Evolutionary conservation across 2,888 invertebrate genomes (phyloP).

Genomic region (Platycnemis pennipes): DNA sequence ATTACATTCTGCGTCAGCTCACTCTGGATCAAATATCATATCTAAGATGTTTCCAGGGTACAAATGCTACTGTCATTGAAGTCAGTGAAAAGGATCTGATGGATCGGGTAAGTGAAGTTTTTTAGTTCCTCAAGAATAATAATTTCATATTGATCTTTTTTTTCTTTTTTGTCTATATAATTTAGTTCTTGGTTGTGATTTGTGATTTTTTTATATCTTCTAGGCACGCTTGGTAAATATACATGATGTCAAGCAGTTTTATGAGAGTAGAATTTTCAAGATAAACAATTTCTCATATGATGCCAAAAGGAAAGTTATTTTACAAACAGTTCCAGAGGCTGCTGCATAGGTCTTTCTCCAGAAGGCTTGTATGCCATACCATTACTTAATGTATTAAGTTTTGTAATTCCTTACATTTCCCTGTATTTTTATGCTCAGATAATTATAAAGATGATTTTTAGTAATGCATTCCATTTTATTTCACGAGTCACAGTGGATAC

Average conservation of each 20-base stretch:
- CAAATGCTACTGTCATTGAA: slow-evolving; percentile 87
- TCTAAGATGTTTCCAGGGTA: slow-evolving; percentile 82
- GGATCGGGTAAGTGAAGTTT: slow-evolving; percentile 82
- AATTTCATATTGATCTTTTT: background rate
- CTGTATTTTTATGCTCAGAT: background rate
- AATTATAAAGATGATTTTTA: slow-evolving; percentile 15
- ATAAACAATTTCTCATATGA: slow-evolving; percentile 94
- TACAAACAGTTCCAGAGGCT: slow-evolving; percentile 88
- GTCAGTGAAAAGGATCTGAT: slow-evolving; percentile 91
- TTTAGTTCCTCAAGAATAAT: background rate
- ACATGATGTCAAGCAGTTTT: slow-evolving; percentile 93
- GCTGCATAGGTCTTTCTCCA: background rate
- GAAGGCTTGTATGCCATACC: background rate
- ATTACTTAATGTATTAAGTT: background rate
- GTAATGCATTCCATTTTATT: background rate
- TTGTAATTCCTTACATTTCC: background rate
- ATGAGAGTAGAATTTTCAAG: slow-evolving; percentile 93
- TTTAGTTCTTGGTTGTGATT: background rate
- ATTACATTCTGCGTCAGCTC: slow-evolving; percentile 96
- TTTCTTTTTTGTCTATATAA: background rate
- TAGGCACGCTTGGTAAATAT: slow-evolving; percentile 96
- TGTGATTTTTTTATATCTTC: slow-evolving; percentile 76
- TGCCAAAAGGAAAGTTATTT: slow-evolving; percentile 89
- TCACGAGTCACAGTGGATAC: background rate
- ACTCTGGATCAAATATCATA: slow-evolving; percentile 95